A percentile compares a stretch with the other conserved stretches of the same genome.
These are phyloP conservation scores for Zeuzera pyrina DNA, from an alignment of 2,888 invertebrate genomes.

Conservation along the genomic window DNA sequence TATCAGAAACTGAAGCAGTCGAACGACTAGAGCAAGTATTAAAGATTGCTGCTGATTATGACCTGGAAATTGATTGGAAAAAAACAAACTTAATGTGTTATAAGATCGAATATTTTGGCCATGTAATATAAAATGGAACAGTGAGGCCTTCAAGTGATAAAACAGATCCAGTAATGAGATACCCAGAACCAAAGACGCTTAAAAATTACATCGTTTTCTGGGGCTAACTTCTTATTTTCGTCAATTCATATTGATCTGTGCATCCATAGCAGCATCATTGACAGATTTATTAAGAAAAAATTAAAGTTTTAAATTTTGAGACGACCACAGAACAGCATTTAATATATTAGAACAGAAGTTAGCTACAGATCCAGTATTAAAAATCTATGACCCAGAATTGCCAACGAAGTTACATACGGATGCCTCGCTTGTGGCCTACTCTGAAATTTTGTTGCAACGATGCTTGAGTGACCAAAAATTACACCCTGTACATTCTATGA, in stretches of 20 bases:
- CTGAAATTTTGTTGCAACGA: conserved; percentile 7
- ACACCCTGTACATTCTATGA: too few relatives aligned
- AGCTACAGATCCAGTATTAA: conserved; percentile 13
- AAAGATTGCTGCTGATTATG: conserved; percentile 18
- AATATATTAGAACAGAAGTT: conserved; percentile 17
- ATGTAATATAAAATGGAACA: conserved; percentile 13
- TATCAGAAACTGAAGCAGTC: conserved; percentile 14
- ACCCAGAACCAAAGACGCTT: conserved; percentile 11
- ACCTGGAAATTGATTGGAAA: conserved; percentile 25
- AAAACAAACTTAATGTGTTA: conserved; percentile 33
- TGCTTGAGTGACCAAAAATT: too few relatives aligned
- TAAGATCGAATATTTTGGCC: conserved; percentile 20
- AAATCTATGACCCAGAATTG: background rate
- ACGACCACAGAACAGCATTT: conserved; percentile 11
- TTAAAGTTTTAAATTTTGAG: conserved; percentile 13
- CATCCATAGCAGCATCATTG: conserved; percentile 17
- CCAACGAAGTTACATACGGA: background rate
- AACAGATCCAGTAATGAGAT: conserved; percentile 16
- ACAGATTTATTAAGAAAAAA: conserved; percentile 18
- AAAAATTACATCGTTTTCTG: conserved; percentile 15
- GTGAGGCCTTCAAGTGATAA: too few relatives aligned
- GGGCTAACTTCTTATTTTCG: conserved; percentile 16
- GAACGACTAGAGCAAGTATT: conserved; percentile 12
- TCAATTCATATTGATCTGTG: conserved; percentile 15
- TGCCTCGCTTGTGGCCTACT: background rate